Evolutionary conservation across 2,113 vertebrate species (phyloP), one percentile per base, ranked within the genome.

Genomic region (Mixornis gularis): DNA sequence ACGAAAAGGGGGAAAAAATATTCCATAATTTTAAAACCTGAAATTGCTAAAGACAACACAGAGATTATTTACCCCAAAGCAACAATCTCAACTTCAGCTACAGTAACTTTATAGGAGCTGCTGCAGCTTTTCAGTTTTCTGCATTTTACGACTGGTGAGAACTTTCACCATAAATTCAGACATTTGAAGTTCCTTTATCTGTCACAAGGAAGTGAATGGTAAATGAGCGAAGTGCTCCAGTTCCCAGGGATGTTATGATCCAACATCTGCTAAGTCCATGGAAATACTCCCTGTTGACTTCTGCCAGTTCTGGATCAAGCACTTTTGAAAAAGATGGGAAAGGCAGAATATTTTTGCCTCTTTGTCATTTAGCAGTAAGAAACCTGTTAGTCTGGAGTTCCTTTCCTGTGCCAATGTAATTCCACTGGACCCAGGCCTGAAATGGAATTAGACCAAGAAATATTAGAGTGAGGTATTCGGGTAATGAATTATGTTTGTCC

Each of bases 41-140:
- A 70, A 95, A 96, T 95, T 70, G 84, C 77, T 96, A 92, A 95
- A 94, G 89, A 85, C 79, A 96, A 97, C 89, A 95, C 52, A 81
- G 94, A 94, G 59, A 89, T 95, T 96, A 87, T 96, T 97, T 89
- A 88, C 92, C 95, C 81, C 89, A 62, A 85, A 69, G 25, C 92
- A 97, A 85, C 94, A 92, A 84, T 93, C 85, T 83, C 71, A 87
- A 30, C 85, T 97, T 87, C 71, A 96, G 74, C 93, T 95, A 85
- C 19, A 90, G 70, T 71, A 83, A 87, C 79, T 96, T 97, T 91
- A 90, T 18, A 79, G 87, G n/a, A 91, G 52, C 43, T 87, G 64
- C 64, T 91, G 80, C 68, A 93, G 66, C 40, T 93, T 94, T 94
- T 92, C 68, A 83, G 83, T 66, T 90, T 80, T 83, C 87, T 96